Conservation (phyloP, 2,888 invertebrate species). For the Lymantria monacha region DNA sequence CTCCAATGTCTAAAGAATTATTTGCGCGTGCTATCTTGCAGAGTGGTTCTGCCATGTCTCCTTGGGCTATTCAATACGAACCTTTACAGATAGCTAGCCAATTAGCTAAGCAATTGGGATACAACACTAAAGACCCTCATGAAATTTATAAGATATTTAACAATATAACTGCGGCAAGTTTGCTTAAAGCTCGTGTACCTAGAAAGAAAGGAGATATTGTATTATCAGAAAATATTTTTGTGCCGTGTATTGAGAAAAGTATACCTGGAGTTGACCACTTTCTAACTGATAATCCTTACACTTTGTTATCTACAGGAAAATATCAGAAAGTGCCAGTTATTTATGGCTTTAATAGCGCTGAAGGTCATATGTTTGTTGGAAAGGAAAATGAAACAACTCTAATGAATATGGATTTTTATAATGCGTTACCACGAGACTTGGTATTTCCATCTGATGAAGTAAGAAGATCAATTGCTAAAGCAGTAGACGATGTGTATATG, state of each 20-base stretch:
- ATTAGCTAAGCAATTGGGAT: constrained; percentile 54
- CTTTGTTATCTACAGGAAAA: constrained; percentile 48
- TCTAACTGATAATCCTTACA: constrained; percentile 57
- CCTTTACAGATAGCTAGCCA: constrained; percentile 55
- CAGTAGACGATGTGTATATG: constrained; percentile 65
- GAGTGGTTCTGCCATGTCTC: constrained; percentile 67
- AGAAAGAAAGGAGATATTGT: constrained; percentile 59
- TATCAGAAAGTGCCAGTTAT: constrained; percentile 63
- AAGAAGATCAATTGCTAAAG: constrained; percentile 39
- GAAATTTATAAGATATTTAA: constrained; percentile 56
- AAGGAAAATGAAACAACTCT: constrained; percentile 69
- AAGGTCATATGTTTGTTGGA: constrained; percentile 66
- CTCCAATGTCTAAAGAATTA: constrained; percentile 65
- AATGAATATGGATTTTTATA: constrained; percentile 48
- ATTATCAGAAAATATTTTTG: constrained; percentile 67
- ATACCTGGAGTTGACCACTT: constrained; percentile 48
- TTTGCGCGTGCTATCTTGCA: constrained; percentile 69
- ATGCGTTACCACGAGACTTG: constrained; percentile 62
- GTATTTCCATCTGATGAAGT: constrained; percentile 45
- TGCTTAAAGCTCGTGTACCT: constrained; percentile 57
- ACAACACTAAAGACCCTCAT: constrained; percentile 45
- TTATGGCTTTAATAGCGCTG: constrained; percentile 64
- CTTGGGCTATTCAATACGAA: constrained; percentile 67
- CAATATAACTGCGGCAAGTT: constrained; percentile 39
- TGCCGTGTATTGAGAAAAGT: constrained; percentile 62